Base-by-base conservation (phyloP, 2,888 invertebrate species). In the Branchipolynoe longqiensis region DNA sequence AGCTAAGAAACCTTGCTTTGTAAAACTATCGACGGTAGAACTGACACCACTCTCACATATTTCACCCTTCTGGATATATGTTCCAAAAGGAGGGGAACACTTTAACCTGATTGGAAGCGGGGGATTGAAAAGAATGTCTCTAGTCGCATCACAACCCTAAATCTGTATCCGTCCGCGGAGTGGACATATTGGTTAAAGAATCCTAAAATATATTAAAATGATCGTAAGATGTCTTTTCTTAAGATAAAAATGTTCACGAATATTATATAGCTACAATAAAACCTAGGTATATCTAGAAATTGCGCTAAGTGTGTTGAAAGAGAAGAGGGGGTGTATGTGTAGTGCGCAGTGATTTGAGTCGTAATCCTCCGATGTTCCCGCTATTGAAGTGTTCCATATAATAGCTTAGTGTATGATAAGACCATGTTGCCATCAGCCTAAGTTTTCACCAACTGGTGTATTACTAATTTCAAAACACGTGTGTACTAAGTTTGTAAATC, bases 361-460 rank as follows among this genome's bases (percentile, higher is more conserved):
- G 88, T 89, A 91, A 90, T 89, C 90, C 90, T 91, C 90, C 89
- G 90, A 91, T 93, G 91, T 92, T 92, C 92, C 92, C 92, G 93
- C 93, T 92, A 92, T 90, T 91, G 92, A 92, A 91, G 91, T 92
- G 92, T 91, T 91, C 90, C 91, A 69, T 90, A 92, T 92, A 92
- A 92, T 92, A 92, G 91, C 90, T 90, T 90, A 91, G 90, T 92
- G 90, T 91, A 91, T 92, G 91, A 91, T 92, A 92, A 92, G 92
- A 91, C 92, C 93, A 93, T 93, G 92, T 92, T 92, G 92, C 92
- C 91, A 90, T 90, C 90, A 90, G 89, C 90, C 90, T 91, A 91
- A 92, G 89, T 91, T 90, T 91, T 90, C 90, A 88, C 88, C 90
- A 88, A 90, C 87, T 87, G 89, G 89, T 89, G 69, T 90, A 88